Evolutionary conservation across 2,113 vertebrate species (phyloP), one percentile per base, ranked within the genome.

Genomic region (Mungos mungo): DNA sequence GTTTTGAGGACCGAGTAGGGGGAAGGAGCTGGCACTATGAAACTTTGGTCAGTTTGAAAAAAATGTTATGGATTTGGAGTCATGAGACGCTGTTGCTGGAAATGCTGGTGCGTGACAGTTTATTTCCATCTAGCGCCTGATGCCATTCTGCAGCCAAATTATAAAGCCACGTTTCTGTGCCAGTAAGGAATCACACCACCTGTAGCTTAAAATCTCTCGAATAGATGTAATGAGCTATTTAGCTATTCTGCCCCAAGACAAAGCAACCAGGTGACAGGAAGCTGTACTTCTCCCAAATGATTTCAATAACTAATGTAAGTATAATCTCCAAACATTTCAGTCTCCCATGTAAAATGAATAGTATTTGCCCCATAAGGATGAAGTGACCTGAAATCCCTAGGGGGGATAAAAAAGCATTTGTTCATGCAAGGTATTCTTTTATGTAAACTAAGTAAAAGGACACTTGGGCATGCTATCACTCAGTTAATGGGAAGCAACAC

Each of bases 271-370:
- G 0, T 76, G 35, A 35, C 68, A 76, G 74, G 41, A 69, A 95
- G 50, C 18, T n/a, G 16, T 25, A 85, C 66, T 41, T 52, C n/a
- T 4, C 38, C 33, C n/a, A 38, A 90, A 81, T 69, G 82, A 88
- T 74, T 83, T 94, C 57, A 93, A 52, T 31, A n/a, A 89, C 87
- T 33, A 85, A 91, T n/a, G 25, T 96, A 85, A 69, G 23, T 45
- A 23, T 45, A 47, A 82, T 92, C 54, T 91, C 85, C 54, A 89
- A 77, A 57, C 47, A 79, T 12, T 10, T 90, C n/a, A 47, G 18
- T 82, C 54, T 86, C 54, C 33, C 13, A 50, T 14, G 23, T 23
- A 91, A 96, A 84, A 94, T 65, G 38, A 79, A 25, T 25, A 92
- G 16, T 54, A 31, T 69, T 91, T 86, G 79, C 69, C 60, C 89